Evolutionary conservation across 2,888 invertebrate species (phyloP).

Genomic region (Protonemura montana): DNA sequence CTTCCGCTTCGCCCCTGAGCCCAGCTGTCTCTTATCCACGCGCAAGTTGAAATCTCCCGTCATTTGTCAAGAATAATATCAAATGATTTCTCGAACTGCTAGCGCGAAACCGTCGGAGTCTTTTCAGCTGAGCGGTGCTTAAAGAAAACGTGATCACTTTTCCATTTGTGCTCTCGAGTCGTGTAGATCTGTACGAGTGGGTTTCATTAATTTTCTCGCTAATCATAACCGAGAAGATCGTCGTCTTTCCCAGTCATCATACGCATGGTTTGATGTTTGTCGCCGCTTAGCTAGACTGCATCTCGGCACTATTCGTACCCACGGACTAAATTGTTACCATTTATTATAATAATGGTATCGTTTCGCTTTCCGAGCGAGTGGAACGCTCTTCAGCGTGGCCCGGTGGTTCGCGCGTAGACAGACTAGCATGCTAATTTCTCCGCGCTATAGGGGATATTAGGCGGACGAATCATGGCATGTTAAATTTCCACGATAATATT

Average conservation of each 20-base stretch:
- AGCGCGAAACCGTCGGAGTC: slow-evolving; percentile 41
- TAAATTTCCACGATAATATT: slow-evolving; percentile 36
- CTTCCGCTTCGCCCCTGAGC: slow-evolving; percentile 41
- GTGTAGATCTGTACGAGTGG: slow-evolving; percentile 16
- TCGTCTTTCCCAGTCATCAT: background rate
- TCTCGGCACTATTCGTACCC: background rate
- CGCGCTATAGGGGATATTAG: slow-evolving; percentile 14
- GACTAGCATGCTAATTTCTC: background rate
- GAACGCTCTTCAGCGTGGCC: background rate
- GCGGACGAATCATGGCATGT: slow-evolving; percentile 34
- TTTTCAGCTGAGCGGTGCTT: slow-evolving; percentile 33
- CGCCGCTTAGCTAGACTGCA: background rate
- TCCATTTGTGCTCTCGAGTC: slow-evolving; percentile 2
- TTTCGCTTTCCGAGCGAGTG: background rate
- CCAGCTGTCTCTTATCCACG: slow-evolving; percentile 45
- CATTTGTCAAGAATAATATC: slow-evolving; percentile 60
- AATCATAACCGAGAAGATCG: background rate
- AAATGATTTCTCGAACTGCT: slow-evolving; percentile 55
- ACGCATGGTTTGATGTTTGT: background rate
- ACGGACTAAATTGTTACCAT: background rate
- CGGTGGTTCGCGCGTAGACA: background rate
- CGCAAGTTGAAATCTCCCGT: slow-evolving; percentile 43
- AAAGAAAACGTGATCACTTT: slow-evolving; percentile 32
- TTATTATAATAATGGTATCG: slow-evolving; percentile 12
- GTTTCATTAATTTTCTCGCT: slow-evolving; percentile 33